A percentile compares a stretch with the other conserved stretches of the same genome.
These are phyloP conservation scores for Tetrax tetrax DNA, from an alignment of 2,113 vertebrate genomes.

Conservation along the genomic window DNA sequence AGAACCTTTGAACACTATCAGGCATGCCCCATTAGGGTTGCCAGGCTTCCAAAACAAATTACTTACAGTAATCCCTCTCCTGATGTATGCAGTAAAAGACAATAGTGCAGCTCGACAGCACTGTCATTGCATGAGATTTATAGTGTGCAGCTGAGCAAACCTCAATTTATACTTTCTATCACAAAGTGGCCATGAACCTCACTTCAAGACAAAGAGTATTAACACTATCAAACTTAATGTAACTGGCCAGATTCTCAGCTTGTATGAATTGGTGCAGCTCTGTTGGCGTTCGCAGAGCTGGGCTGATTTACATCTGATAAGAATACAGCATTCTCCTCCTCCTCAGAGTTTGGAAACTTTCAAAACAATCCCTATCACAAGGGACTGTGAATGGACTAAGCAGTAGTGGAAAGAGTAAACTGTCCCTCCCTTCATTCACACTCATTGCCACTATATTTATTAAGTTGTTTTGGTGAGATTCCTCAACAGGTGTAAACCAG, in stretches of 20 bases:
- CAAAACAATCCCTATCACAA: background rate
- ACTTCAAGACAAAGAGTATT: slow-evolving; percentile 55
- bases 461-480: background rate
- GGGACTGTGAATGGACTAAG: background rate
- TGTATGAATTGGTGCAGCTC: background rate
- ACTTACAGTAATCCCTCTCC: slow-evolving; percentile 55
- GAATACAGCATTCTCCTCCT: background rate
- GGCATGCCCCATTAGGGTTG: slow-evolving; percentile 63
- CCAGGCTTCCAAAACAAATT: slow-evolving; percentile 73
- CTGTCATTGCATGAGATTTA: slow-evolving; percentile 72
- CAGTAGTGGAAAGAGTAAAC: background rate
- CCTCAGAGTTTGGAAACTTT: background rate
- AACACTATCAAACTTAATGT: background rate
- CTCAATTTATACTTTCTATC: slow-evolving; percentile 65
- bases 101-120: slow-evolving; percentile 29
- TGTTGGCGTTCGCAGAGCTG: background rate
- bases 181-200: slow-evolving; percentile 65
- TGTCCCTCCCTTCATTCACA: background rate
- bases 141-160: slow-evolving; percentile 73
- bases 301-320: background rate
- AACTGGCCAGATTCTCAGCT: background rate
- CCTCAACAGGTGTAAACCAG: background rate
- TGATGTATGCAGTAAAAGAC: slow-evolving; percentile 62
- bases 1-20: slow-evolving; percentile 73
- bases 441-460: background rate